phyloP scores from a whole-genome alignment of 2,888 invertebrate species.

The Callinectes sapidus region DNA sequence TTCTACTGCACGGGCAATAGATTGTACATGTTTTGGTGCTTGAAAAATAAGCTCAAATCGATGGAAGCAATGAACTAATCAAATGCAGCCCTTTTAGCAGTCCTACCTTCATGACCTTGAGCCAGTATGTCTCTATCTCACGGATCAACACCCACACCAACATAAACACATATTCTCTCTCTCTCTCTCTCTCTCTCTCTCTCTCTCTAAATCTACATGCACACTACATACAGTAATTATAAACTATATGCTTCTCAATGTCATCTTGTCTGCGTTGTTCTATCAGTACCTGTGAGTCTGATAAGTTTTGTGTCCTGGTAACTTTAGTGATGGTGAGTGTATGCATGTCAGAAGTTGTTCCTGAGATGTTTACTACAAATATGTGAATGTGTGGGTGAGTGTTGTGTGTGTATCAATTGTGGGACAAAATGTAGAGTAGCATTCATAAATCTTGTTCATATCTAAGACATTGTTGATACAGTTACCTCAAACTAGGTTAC shows the following conservation, averaged over 20 bases:
- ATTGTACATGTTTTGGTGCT: neutral
- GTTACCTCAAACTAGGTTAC: too few relatives aligned
- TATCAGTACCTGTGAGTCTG: neutral
- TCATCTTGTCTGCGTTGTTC: neutral
- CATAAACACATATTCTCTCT: neutral
- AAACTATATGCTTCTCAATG: neutral
- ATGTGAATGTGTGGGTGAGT: neutral
- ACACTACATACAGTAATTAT: neutral
- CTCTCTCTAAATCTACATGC: neutral
- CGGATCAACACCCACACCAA: neutral
- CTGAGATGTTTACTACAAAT: neutral
- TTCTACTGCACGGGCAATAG: neutral
- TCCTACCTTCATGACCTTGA: conserved; percentile 6
- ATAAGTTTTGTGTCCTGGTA: neutral
- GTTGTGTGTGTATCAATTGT: neutral
- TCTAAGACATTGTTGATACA: too few relatives aligned
- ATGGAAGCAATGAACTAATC: conserved; percentile 24
- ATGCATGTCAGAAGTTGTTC: neutral
- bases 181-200: neutral
- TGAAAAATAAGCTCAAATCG: neutral
- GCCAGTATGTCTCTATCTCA: neutral
- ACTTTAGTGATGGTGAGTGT: neutral
- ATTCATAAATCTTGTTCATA: too few relatives aligned
- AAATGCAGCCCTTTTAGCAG: neutral
- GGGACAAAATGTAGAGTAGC: neutral